Evolutionary conservation across 2,113 vertebrate species (phyloP).

Genomic region (Nansenia antarctica): DNA sequence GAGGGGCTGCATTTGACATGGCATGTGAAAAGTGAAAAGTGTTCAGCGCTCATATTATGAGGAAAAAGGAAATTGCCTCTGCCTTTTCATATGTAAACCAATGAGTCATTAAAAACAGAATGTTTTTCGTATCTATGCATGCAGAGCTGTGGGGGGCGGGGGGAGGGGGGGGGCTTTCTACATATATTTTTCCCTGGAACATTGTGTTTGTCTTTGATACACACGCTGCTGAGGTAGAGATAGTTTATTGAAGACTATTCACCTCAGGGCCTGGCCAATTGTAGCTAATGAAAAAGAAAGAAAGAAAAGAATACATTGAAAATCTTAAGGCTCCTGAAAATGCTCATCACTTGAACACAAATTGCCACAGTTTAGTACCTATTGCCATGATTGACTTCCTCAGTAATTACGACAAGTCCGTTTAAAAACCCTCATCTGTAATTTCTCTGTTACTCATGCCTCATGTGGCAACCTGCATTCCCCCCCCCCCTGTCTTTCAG

Average conservation of each 20-base stretch:
- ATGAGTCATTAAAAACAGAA: not conserved
- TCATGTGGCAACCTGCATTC: not conserved
- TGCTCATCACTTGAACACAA: not conserved
- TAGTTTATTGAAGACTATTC: not conserved
- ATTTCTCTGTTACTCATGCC: not conserved
- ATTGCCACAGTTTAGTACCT: not conserved
- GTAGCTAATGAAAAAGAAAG: too few species aligned
- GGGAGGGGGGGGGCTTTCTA: not conserved
- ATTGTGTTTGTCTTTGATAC: too few species aligned
- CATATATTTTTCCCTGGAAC: not conserved
- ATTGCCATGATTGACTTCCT: not conserved
- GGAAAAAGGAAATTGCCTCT: conserved; percentile 36
- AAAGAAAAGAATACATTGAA: not conserved
- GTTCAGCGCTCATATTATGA: not conserved
- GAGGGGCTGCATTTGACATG: conserved; percentile 60
- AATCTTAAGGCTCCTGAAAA: not conserved
- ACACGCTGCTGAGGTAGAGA: not conserved
- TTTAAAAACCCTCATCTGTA: not conserved
- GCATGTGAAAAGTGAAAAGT: conserved; percentile 41
- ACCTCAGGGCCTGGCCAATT: too few species aligned
- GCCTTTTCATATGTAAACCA: conserved; percentile 14
- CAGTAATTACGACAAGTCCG: not conserved
- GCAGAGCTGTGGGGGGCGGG: not conserved
- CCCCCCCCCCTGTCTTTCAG: too few species aligned
- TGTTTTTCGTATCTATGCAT: not conserved